Percentiles rank a stretch among this genome's conserved stretches.
These are phyloP conservation scores for Notiomystis cincta DNA, from an alignment of 2,113 vertebrate genomes.

Conservation along the genomic window DNA sequence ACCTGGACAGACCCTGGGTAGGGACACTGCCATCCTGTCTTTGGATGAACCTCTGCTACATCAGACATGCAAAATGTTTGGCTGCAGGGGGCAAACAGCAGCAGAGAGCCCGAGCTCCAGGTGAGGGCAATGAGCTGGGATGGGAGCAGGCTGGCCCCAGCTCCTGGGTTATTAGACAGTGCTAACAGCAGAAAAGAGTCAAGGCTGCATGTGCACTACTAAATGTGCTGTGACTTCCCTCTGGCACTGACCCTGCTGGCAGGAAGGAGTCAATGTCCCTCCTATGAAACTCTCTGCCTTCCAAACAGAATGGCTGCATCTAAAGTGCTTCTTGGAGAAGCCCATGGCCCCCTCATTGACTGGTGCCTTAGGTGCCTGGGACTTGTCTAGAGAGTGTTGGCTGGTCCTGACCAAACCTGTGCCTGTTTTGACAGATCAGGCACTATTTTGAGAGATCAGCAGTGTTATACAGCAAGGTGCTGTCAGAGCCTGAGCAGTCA, in stretches of 20 bases:
- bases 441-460: neutral
- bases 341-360: rapidly evolving
- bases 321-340: neutral
- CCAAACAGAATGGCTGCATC: neutral
- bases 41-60: neutral
- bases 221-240: neutral
- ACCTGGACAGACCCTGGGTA: neutral
- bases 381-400: neutral
- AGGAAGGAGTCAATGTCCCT: neutral
- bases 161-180: neutral
- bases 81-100: neutral
- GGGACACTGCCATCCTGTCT: neutral
- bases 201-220: neutral
- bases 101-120: neutral
- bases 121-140: neutral
- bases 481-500: neutral
- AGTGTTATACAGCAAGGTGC: neutral
- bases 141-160: neutral
- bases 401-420: neutral
- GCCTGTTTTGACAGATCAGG: no score
- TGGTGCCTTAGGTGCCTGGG: neutral
- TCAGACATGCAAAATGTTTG: neutral
- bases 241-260: neutral
- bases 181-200: neutral
- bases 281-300: neutral